Conservation (phyloP, 2,797 vertebrate species). For the Odontamblyopus lacepedii region DNA sequence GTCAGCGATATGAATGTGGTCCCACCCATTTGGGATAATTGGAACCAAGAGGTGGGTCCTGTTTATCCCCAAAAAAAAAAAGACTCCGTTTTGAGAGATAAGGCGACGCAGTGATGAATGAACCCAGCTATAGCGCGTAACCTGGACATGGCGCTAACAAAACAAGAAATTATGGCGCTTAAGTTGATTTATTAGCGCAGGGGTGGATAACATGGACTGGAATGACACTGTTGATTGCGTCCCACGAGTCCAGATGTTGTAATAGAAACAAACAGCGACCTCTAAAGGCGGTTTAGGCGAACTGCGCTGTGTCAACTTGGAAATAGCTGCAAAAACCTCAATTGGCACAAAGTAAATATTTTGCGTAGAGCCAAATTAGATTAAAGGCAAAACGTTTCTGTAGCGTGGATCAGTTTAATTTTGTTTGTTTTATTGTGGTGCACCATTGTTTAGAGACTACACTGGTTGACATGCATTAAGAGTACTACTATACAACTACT, state of each 20-base stretch:
- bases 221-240: conserved; percentile 17
- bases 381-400: no score
- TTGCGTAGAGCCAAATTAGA: no score
- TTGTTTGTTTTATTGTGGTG: not conserved
- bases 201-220: no score
- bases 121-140: not conserved
- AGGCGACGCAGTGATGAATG: not conserved
- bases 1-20: conserved; percentile 5
- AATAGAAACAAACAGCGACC: conserved; percentile 57
- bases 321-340: not conserved
- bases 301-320: not conserved
- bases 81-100: conserved; percentile 10
- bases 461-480: no score
- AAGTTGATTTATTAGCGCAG: no score
- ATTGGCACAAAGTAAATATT: no score
- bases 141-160: no score
- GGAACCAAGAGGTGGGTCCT: conserved; percentile 59
- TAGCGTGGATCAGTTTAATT: no score
- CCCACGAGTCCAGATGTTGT: conserved; percentile 15
- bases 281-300: conserved; percentile 14
- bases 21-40: conserved; percentile 57
- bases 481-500: no score
- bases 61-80: conserved; percentile 15
- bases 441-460: not conserved
- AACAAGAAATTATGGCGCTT: not conserved